A percentile compares a stretch with the other conserved stretches of the same genome.
phyloP scores from a whole-genome alignment of 1,140 invertebrate genomes.

The Nymphalis io region DNA sequence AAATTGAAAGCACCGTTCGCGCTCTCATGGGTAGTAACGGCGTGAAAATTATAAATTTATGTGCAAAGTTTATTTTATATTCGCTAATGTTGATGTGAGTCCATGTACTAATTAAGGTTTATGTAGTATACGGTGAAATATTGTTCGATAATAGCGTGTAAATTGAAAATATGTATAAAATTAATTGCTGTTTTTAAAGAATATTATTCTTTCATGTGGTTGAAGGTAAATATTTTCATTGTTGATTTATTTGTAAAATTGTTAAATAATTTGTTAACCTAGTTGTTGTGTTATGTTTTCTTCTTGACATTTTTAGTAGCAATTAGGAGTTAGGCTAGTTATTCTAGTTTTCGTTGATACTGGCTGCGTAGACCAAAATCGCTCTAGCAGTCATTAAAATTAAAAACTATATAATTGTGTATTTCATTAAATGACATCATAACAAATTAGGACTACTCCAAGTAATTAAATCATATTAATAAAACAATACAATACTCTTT shows the following conservation, averaged over 20 bases:
- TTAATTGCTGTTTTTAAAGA: constrained; percentile 11
- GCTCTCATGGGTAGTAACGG: constrained; percentile 40
- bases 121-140: constrained; percentile 29
- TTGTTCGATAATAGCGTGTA: constrained; percentile 21
- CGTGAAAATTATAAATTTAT: constrained; percentile 51
- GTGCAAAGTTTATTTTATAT: constrained; percentile 47
- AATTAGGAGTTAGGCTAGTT: too few relatives aligned
- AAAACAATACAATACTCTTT: too few relatives aligned
- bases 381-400: too few relatives aligned
- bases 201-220: neutral
- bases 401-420: too few relatives aligned
- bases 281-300: too few relatives aligned
- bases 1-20: constrained; percentile 40
- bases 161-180: constrained; percentile 9
- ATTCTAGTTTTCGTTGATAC: too few relatives aligned
- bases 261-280: neutral
- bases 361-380: too few relatives aligned
- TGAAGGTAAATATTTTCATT: neutral
- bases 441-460: too few relatives aligned
- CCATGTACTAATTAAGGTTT: constrained; percentile 41
- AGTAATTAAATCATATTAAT: too few relatives aligned
- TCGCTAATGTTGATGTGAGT: constrained; percentile 39
- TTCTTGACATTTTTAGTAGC: too few relatives aligned
- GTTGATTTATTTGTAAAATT: neutral
- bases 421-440: too few relatives aligned